Evolutionary conservation across 2,888 invertebrate species (phyloP).

Genomic region (Spilosoma lubricipeda): DNA sequence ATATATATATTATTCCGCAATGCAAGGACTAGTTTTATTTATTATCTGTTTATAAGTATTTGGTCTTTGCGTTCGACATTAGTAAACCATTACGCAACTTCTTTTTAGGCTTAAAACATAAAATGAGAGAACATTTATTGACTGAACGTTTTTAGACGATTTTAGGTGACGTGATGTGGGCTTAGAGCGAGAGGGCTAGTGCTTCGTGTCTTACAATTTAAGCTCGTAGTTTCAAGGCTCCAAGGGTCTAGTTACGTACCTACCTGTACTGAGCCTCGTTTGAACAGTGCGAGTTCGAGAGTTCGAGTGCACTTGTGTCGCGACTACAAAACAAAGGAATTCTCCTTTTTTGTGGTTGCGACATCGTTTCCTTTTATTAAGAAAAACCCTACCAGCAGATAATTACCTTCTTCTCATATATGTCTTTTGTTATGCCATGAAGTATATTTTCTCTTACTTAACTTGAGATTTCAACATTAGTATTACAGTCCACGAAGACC

Average conservation of each 20-base stretch:
- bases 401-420: too few species aligned
- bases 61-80: not conserved
- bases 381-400: not conserved
- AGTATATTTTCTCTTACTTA: not conserved
- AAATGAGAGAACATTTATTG: slow-evolving; percentile 4
- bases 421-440: not conserved
- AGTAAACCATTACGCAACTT: not conserved
- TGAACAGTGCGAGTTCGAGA: not conserved
- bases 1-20: too few species aligned
- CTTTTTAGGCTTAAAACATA: not conserved
- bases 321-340: too few species aligned
- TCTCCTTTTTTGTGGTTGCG: too few species aligned
- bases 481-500: too few species aligned
- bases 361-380: not conserved
- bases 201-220: slow-evolving; percentile 20
- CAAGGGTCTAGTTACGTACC: slow-evolving; percentile 7
- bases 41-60: too few species aligned
- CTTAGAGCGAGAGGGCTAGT: not conserved
- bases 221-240: slow-evolving; percentile 14
- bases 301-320: not conserved
- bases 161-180: slow-evolving; percentile 12
- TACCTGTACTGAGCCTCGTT: slow-evolving; percentile 13
- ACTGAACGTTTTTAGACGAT: not conserved
- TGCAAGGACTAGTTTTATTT: not conserved
- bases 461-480: too few species aligned